Base-by-base conservation (phyloP, 2,113 vertebrate genomes). In the Eudyptes chrysolophus region DNA sequence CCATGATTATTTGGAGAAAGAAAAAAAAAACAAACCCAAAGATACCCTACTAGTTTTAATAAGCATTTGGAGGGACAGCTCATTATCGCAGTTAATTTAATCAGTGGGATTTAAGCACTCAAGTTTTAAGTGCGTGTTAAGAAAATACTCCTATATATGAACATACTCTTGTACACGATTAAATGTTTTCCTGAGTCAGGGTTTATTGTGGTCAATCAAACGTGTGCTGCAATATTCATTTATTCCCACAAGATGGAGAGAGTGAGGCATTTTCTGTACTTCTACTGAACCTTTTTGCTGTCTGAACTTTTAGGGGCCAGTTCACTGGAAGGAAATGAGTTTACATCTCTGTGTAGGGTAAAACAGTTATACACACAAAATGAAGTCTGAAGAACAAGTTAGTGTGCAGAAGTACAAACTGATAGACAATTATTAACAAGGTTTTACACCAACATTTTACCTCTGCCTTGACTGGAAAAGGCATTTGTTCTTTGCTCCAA, bases 211-310 rank as follows among this genome's bases (percentile, higher is more conserved):
- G 44, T n/a, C 2, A 15, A 44, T 32, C 49, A 30, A 34, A 81
- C 20, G 46, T 34, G 5, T 57, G 36, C 55, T 97, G 95, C 76
- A 95, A 17, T 20, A 6, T 34, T 82, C 16, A 5, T 18, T 52
- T 8, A 1, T 40, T 54, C 70, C 98, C 98, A 97, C 96, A 36
- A 96, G 98, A 85, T 97, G 98, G 98, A 52, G 95, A 92, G 29
- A 86, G 94, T 25, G 94, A 85, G 78, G 69, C 83, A 10, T 20
- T 5, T 84, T n/a, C 24, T 54, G 34, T 46, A 8, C 21, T 16
- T 5, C 3, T 1, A 7, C 26, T n/a, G 64, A 34, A 13, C 0
- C 24, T 9, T 54, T 30, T 10, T 9, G 14, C 5, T 14, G 7
- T 3, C 44, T 49, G 57, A 51, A 8, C 13, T 5, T 26, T 29